These are phyloP conservation scores for Agraylea sexmaculata DNA, from an alignment of 1,140 invertebrate species.

Conservation along the genomic window DNA sequence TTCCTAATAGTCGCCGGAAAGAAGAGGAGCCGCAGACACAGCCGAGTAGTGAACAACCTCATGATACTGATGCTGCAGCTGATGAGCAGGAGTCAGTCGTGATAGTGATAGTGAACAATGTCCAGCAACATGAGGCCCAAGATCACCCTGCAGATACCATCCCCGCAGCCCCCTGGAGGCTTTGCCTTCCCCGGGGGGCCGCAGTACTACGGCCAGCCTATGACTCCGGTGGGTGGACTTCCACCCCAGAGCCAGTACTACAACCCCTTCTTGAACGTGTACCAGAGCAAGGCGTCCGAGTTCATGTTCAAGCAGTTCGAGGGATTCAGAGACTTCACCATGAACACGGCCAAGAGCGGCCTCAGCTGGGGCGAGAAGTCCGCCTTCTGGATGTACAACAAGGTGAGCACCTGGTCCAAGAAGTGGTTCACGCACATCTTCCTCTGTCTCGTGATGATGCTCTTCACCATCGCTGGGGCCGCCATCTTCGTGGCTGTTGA, in stretches of 20 bases:
- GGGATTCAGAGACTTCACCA: constrained; percentile 63
- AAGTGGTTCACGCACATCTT: constrained; percentile 84
- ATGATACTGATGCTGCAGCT: constrained; percentile 11
- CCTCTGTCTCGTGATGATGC: constrained; percentile 58
- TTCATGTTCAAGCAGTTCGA: constrained; percentile 66
- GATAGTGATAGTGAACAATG: background rate
- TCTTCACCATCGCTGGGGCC: constrained; percentile 69
- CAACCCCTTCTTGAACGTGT: constrained; percentile 45
- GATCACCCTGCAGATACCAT: constrained; percentile 43
- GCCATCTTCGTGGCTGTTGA: constrained; percentile 63
- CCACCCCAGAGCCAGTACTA: constrained; percentile 35
- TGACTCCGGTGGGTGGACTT: constrained; percentile 35
- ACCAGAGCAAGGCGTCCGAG: constrained; percentile 53
- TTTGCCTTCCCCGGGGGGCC: constrained; percentile 26
- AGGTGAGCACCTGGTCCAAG: constrained; percentile 61
- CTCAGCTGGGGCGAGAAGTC: constrained; percentile 70
- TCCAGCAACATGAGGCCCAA: constrained; percentile 29
- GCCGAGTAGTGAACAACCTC: constrained; percentile 13
- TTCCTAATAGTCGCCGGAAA: constrained; percentile 5
- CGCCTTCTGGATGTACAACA: constrained; percentile 67
- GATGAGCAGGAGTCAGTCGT: constrained; percentile 5
- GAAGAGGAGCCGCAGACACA: constrained; percentile 10
- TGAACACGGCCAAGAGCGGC: constrained; percentile 58
- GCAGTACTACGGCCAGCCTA: constrained; percentile 32
- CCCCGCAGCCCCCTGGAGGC: constrained; percentile 27